Evolutionary conservation across 2,888 invertebrate species (phyloP), one percentile per base, ranked within the genome.

Genomic region (Troglohyphantes excavatus): DNA sequence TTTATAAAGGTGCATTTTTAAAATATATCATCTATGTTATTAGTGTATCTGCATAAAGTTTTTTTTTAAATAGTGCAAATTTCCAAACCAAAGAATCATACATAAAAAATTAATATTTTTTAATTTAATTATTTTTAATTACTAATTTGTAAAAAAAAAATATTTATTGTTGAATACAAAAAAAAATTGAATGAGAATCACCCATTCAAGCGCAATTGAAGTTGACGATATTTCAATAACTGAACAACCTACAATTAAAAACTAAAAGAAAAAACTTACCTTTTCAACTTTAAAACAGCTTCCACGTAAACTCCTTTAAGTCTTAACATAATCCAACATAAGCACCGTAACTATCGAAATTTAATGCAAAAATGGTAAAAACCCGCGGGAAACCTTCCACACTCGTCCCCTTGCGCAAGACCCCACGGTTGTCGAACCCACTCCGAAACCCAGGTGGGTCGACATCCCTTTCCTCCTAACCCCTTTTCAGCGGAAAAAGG

Each of bases 401-500:
- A 29, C 53, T 21, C 26, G 46, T 19, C 63, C 83, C 78, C 83
- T 73, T 83, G 33, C 23, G 29, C 33, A 23, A 33, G 61, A 46
- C 76, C 76, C 75, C 43, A 5, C 26, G 83, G 83, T 72, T 83
- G 72, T 61, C 73, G 83, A 83, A 83, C 83, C 61, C 72, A 7
- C 27, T 27, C 63, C 27, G 43, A 29, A 53, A 43, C 23, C 82
- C 83, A 83, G 83, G 83, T 83, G 83, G 82, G 63, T 43, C 68
- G n/a, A 78, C 19, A 79, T 65, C 53, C 53, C 53, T 19, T 53
- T 59, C 27, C 17, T 53, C 23, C 72, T 39, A 83, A 73, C 83
- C 83, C 59, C 73, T 73, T 81, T 72, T 59, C 59, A 82, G 59
- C 83, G 83, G 83, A 72, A 83, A 82, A 83, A 43, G 72, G 83